Base-by-base conservation (phyloP, 2,113 vertebrate species). In the Nannobrachium achirus region DNA sequence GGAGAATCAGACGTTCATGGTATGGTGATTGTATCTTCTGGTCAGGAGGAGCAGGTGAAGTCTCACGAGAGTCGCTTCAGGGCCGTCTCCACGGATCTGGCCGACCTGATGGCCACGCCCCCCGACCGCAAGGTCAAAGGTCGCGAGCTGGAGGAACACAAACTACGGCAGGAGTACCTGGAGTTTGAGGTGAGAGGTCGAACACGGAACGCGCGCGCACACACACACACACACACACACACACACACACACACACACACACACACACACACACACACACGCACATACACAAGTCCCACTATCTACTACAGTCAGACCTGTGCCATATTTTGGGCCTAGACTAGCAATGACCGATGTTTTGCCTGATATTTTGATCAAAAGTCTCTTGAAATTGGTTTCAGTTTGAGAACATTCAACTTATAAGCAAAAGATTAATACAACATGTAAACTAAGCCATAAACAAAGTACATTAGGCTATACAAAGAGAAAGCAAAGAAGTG, bases 11-110 rank as follows among this genome's bases (percentile, higher is more conserved):
- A n/a, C n/a, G n/a, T n/a, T n/a, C n/a, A n/a, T n/a, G n/a, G n/a
- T n/a, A n/a, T n/a, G n/a, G n/a, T n/a, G n/a, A n/a, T n/a, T n/a
- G n/a, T 25, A 25, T 10, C 19, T 51, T 44, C 38, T 49, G 25
- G 0, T 15, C 81, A 99, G 97, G 97, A 98, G 55, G 97, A 99
- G 75, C 98, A 99, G 79, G 86, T 95, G 25, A 94, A 96, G 71
- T 95, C 89, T 64, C 98, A 99, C 0, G 97, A 99, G 84, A 88
- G 90, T 61, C 95, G 97, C 46, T 95, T 98, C 83, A 93, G 95
- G 84, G 86, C 92, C 0, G 93, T 96, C 85, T 94, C 94, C 46
- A 92, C 93, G 0, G 97, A 97, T 79, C 82, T 97, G 61, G 88
- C 91, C 1, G 95, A 98, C 20, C 93, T 98, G 58, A 91, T 85